These are phyloP conservation scores for Urocolius indicus DNA, from an alignment of 2,113 vertebrate genomes.

Conservation along the genomic window DNA sequence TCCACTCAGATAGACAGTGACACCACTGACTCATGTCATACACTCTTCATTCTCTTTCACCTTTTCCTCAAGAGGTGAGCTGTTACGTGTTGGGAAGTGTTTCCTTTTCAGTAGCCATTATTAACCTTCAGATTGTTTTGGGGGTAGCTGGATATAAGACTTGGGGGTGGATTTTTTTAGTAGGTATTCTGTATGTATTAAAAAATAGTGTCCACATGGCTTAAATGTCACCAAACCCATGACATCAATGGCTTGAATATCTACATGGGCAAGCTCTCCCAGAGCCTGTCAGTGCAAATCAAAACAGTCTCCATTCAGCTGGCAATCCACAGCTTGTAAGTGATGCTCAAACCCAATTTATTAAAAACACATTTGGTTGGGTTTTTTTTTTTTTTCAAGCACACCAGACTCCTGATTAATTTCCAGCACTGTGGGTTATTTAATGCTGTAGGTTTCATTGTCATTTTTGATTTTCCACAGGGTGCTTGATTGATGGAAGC, in stretches of 20 bases:
- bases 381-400: slow-evolving; percentile 74
- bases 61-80: neutral
- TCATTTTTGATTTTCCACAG: slow-evolving; percentile 76
- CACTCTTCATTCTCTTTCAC: neutral
- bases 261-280: neutral
- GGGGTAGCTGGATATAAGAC: neutral
- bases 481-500: slow-evolving; percentile 73
- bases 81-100: neutral
- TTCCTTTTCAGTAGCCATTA: neutral
- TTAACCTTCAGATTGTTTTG: neutral
- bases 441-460: slow-evolving; percentile 73
- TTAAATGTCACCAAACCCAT: neutral
- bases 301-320: slow-evolving; percentile 39
- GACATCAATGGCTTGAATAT: neutral
- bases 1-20: neutral
- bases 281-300: slow-evolving; percentile 47
- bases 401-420: slow-evolving; percentile 78
- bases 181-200: neutral
- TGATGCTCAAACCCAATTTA: slow-evolving; percentile 77
- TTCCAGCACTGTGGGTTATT: slow-evolving; percentile 70
- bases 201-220: neutral
- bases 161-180: neutral
- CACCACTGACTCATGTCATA: neutral
- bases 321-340: slow-evolving; percentile 60
- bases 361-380: slow-evolving; percentile 77